These are phyloP conservation scores for Eristalis tenax DNA, from an alignment of 2,888 invertebrate genomes.

Conservation along the genomic window DNA sequence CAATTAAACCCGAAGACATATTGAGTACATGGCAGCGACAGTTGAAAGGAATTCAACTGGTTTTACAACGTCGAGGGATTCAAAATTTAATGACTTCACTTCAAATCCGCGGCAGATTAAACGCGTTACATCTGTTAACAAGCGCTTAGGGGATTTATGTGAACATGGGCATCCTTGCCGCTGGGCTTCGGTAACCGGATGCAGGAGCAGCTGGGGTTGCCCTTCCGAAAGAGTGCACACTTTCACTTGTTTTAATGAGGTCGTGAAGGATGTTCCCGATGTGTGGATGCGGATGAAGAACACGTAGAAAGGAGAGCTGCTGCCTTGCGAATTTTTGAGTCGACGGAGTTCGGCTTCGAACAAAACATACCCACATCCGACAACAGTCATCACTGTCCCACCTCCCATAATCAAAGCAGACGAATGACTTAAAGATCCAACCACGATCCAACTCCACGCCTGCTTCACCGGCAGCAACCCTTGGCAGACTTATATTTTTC, in stretches of 20 bases:
- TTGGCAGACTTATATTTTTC: background rate
- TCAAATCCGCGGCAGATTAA: background rate
- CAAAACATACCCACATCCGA: no score
- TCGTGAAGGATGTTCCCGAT: background rate
- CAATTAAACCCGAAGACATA: background rate
- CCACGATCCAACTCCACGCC: background rate
- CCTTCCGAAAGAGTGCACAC: background rate
- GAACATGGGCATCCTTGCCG: background rate
- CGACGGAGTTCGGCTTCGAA: no score
- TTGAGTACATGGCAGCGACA: background rate
- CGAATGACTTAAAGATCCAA: no score
- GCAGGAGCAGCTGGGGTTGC: background rate
- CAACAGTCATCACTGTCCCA: no score
- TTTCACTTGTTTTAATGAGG: background rate
- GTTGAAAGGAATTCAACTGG: background rate
- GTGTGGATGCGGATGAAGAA: background rate
- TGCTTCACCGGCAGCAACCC: background rate
- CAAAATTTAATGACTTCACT: background rate
- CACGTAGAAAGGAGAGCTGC: no score
- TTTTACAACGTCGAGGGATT: background rate
- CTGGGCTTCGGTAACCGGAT: background rate
- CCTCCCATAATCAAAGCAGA: no score
- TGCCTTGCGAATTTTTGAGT: no score
- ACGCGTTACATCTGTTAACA: background rate
- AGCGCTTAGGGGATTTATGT: background rate